Conservation (phyloP, 2,888 invertebrate species). For the Cephus pulcher region DNA sequence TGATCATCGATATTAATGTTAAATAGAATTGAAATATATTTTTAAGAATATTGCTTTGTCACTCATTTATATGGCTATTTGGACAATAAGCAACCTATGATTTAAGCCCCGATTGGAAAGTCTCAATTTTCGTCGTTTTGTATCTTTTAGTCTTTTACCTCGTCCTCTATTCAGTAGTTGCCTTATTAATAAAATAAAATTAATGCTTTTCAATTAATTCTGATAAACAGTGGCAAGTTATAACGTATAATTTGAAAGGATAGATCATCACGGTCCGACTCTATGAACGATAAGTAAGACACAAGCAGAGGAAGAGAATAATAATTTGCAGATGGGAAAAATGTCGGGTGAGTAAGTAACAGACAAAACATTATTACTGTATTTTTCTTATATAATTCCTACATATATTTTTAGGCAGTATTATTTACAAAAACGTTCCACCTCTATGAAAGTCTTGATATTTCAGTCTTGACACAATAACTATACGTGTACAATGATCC, state of each 20-base stretch:
- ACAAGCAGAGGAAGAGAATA: neutral
- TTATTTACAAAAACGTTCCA: conserved; percentile 62
- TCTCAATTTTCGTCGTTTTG: no score
- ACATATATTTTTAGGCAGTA: conserved; percentile 54
- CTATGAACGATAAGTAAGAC: neutral
- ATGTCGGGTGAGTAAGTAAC: neutral
- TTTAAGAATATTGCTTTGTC: no score
- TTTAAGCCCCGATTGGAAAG: no score
- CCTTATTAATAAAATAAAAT: no score
- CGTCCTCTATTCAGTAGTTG: no score
- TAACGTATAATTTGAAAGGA: neutral
- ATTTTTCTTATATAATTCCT: conserved; percentile 47
- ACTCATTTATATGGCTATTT: no score
- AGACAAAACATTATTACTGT: neutral
- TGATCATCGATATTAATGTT: no score
- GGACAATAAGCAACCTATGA: no score
- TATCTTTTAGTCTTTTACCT: no score
- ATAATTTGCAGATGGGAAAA: neutral
- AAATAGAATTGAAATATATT: no score
- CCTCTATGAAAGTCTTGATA: conserved; percentile 57
- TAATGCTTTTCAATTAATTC: no score
- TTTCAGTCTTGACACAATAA: conserved; percentile 61
- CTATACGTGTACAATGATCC: conserved; percentile 43
- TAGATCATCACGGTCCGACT: neutral
- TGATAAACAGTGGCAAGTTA: neutral